Evolutionary conservation across 2,888 invertebrate genomes (phyloP).

Genomic region (Hedya salicella): DNA sequence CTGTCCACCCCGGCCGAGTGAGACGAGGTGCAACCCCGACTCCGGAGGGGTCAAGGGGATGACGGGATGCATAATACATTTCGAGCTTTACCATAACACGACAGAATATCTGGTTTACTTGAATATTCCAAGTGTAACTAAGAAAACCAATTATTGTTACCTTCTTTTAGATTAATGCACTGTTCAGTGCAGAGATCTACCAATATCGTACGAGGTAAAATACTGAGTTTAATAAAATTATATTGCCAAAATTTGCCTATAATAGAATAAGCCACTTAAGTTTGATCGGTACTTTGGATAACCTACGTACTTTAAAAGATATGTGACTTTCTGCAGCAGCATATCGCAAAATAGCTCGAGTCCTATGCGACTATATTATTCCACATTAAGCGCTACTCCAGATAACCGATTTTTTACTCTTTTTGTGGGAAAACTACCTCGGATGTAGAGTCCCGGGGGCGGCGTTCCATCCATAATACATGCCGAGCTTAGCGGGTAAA

Average conservation of each 20-base stretch:
- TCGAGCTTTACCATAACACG: conserved; percentile 27
- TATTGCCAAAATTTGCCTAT: too few species aligned
- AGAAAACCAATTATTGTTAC: neutral
- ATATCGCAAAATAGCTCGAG: neutral
- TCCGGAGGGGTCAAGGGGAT: conserved; percentile 36
- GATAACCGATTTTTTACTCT: conserved; percentile 3
- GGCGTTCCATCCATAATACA: conserved; percentile 71
- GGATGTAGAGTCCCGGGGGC: conserved; percentile 32
- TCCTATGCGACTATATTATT: neutral
- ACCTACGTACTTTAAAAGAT: too few species aligned
- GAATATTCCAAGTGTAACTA: conserved; percentile 17
- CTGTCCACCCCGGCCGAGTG: conserved; percentile 43
- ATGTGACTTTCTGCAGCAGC: too few species aligned
- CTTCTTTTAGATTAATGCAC: neutral
- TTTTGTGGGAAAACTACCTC: conserved; percentile 31
- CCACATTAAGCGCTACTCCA: neutral
- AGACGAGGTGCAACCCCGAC: conserved; percentile 62
- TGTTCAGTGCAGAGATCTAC: neutral
- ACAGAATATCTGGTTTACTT: conserved; percentile 6
- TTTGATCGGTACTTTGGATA: too few species aligned
- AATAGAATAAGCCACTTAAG: too few species aligned
- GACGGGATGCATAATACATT: conserved; percentile 42
- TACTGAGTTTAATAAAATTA: too few species aligned
- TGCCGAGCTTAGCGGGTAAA: conserved; percentile 61
- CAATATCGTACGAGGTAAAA: too few species aligned